Evolutionary conservation across 92 coral and sea anemone species (phyloP).

Genomic region (Epizoanthus rinbou): DNA sequence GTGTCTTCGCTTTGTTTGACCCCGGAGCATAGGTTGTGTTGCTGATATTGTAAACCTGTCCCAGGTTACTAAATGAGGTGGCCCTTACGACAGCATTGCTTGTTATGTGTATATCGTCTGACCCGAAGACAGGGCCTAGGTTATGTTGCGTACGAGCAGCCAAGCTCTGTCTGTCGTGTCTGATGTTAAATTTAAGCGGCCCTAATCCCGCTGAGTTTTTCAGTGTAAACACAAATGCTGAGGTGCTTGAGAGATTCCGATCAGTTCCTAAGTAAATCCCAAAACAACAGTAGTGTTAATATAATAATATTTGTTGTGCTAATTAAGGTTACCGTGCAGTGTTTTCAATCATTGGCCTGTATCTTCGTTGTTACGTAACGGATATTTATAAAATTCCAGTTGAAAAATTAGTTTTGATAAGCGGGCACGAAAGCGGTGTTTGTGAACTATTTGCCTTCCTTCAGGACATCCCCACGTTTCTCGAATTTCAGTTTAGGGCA

Average conservation of each 20-base stretch:
- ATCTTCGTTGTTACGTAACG: too few relatives aligned
- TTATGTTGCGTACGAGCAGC: background rate
- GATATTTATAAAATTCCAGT: too few relatives aligned
- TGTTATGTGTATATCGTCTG: background rate
- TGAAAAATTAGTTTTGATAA: too few relatives aligned
- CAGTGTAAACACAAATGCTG: conserved; percentile 11
- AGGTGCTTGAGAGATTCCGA: background rate
- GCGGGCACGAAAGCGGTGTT: too few relatives aligned
- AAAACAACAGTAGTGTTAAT: background rate
- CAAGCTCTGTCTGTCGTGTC: background rate
- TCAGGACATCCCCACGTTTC: too few relatives aligned
- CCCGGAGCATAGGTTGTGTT: background rate
- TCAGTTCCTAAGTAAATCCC: background rate
- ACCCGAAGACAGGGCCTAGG: background rate
- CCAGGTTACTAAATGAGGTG: background rate
- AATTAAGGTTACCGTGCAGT: too few relatives aligned
- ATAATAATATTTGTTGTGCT: too few relatives aligned
- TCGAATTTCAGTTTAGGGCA: too few relatives aligned
- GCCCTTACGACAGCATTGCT: background rate
- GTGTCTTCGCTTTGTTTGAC: background rate
- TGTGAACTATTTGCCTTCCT: too few relatives aligned
- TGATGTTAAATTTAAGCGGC: conserved; percentile 9
- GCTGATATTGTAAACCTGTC: conserved; percentile 5
- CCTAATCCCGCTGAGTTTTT: conserved; percentile 15
- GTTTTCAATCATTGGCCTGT: too few relatives aligned